Base-by-base conservation (phyloP, 2,888 invertebrate genomes). In the Philopedon plagiatum region DNA sequence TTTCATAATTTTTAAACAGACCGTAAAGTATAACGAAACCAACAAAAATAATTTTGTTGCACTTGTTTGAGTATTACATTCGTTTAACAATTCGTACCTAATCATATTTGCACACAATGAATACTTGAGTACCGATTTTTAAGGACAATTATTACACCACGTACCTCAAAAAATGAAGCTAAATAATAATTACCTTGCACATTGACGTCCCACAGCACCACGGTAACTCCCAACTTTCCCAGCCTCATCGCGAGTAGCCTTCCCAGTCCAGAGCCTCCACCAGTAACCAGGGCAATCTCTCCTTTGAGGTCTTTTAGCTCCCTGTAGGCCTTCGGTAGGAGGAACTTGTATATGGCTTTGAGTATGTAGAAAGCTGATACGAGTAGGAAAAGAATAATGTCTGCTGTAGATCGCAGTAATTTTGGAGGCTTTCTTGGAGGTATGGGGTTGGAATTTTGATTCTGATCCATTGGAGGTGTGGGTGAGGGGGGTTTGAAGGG, bases 151-250 rank as follows among this genome's bases (percentile, higher is more conserved):
- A n/a, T n/a, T n/a, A n/a, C n/a, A n/a, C n/a, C n/a, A n/a, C 9
- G 8, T 11, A 5, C 7, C 32, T 11, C 32, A 5, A 7, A 9
- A 2, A 2, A 32, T 32, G 11, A n/a, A 26, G 7, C 29, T 44
- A 61, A 57, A 1, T 61, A 54, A 58, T 23, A 86, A 89, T 89
- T 79, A 94, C 94, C 94, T 86, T 90, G 87, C 83, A 91, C 89
- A 83, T 95, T 94, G 77, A 97, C 92, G 85, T 98, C 97, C 97
- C 97, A 97, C 65, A 96, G 87, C 39, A 97, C 91, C 65, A 97
- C 90, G 74, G 89, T 91, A 76, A 93, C 93, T 62, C 94, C 94
- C 68, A 93, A 89, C 80, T 92, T 89, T 18, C 94, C 92, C 56
- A 96, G 87, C 78, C 93, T 88, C 77, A 93, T 84, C 1, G 94